phyloP scores from a whole-genome alignment of 2,113 vertebrate species.

The Sander vitreus region DNA sequence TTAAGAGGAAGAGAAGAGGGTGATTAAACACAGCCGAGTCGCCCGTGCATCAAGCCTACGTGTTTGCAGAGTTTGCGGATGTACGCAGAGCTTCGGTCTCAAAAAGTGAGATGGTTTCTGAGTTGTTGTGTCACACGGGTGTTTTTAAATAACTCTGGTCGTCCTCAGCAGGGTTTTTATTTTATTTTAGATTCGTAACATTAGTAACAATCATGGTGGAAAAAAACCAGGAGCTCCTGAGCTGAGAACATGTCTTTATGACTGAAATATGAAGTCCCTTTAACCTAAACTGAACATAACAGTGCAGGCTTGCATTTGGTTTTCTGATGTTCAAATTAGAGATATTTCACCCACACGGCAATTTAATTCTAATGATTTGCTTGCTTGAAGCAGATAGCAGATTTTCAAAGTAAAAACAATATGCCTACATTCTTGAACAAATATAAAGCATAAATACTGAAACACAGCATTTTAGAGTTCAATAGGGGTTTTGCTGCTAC shows the following conservation, averaged over 20 bases:
- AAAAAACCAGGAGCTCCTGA: not conserved
- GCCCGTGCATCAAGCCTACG: not conserved
- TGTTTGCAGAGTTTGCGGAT: conserved; percentile 47
- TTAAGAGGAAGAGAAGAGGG: conserved; percentile 77
- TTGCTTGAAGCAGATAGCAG: not conserved
- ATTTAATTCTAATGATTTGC: not conserved
- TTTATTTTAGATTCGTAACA: not conserved
- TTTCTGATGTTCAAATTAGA: not conserved
- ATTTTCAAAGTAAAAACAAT: too few relatives aligned
- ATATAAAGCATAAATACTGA: not conserved
- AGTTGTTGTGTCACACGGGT: not conserved
- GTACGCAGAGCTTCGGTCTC: not conserved
- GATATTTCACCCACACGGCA: not conserved
- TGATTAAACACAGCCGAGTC: conserved; percentile 44
- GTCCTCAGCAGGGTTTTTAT: too few relatives aligned
- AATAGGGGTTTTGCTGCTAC: not conserved
- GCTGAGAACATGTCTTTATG: not conserved
- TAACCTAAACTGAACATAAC: too few relatives aligned
- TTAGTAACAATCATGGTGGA: not conserved
- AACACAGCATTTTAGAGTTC: not conserved
- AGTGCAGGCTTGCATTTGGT: not conserved
- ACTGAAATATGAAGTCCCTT: too few relatives aligned
- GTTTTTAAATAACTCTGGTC: not conserved
- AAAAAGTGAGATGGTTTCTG: not conserved
- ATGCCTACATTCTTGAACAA: not conserved